Conservation (phyloP, 2,888 invertebrate genomes). For the Tachina fera region DNA sequence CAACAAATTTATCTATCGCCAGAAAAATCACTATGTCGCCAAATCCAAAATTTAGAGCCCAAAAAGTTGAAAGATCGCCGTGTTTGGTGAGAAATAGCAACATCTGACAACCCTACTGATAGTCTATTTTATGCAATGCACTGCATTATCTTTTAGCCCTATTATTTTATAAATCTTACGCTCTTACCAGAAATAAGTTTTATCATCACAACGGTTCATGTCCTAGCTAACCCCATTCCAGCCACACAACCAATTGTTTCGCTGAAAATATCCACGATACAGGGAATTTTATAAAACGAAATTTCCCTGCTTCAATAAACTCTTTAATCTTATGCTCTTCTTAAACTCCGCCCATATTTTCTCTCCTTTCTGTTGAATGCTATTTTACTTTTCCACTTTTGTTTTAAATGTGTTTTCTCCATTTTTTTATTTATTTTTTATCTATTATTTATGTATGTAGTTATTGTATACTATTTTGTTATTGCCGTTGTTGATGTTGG, state of each 20-base stretch:
- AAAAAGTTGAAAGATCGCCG: too few relatives aligned
- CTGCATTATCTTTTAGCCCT: neutral
- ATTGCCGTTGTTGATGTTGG: neutral
- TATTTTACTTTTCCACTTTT: neutral
- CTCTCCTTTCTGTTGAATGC: neutral
- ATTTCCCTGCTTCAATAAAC: slow-evolving; percentile 6
- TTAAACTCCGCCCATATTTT: slow-evolving; percentile 9
- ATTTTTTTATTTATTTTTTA: slow-evolving; percentile 8
- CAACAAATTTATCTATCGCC: too few relatives aligned
- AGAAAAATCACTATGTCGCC: too few relatives aligned
- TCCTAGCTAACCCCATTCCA: slow-evolving; percentile 3
- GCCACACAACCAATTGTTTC: neutral
- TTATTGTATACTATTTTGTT: slow-evolving; percentile 14
- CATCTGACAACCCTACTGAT: too few relatives aligned
- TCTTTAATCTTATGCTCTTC: neutral
- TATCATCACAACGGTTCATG: slow-evolving; percentile 2
- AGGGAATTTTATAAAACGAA: neutral
- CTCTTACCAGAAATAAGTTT: neutral
- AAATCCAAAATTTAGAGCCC: too few relatives aligned
- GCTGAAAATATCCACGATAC: neutral
- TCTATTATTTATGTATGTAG: slow-evolving; percentile 2
- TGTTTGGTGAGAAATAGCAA: too few relatives aligned
- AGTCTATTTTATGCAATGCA: neutral
- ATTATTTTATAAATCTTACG: neutral
- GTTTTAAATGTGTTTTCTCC: slow-evolving; percentile 6